Percentiles rank a stretch among this genome's conserved stretches.
These are phyloP conservation scores for Aphelenchoides fujianensis DNA, from an alignment of 1,140 invertebrate species.

Conservation along the genomic window DNA sequence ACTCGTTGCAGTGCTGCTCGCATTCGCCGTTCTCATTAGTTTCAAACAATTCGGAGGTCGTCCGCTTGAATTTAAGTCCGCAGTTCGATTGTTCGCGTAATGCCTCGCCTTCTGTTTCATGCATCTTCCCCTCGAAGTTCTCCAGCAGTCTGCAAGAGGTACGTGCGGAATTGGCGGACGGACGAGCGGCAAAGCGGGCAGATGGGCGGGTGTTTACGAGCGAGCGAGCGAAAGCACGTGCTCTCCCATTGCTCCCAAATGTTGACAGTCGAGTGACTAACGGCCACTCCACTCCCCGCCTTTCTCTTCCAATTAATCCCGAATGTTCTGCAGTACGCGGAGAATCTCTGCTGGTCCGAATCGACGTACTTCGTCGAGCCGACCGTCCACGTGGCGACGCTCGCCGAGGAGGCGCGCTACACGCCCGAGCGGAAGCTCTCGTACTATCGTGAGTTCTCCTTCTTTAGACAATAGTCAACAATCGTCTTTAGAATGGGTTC, in stretches of 20 bases:
- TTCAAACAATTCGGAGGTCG: constrained; percentile 57
- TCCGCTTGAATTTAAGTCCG: constrained; percentile 50
- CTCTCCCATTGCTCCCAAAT: too few relatives aligned
- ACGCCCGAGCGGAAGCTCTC: constrained; percentile 44
- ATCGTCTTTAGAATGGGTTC: constrained; percentile 63
- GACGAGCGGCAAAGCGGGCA: too few relatives aligned
- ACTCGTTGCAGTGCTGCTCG: too few relatives aligned
- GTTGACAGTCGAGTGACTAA: too few relatives aligned
- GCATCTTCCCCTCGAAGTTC: constrained; percentile 59
- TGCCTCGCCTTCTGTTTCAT: constrained; percentile 9
- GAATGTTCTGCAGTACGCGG: constrained; percentile 55
- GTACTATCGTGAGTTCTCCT: constrained; percentile 59
- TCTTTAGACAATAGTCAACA: constrained; percentile 23
- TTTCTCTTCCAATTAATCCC: constrained; percentile 2
- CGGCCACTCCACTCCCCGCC: too few relatives aligned
- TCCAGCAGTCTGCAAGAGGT: constrained; percentile 58
- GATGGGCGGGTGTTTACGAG: too few relatives aligned
- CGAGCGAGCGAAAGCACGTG: too few relatives aligned
- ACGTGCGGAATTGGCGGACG: too few relatives aligned
- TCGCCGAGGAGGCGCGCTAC: constrained; percentile 48
- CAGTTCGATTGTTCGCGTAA: not conserved
- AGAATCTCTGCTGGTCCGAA: constrained; percentile 61
- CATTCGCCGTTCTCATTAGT: constrained; percentile 57
- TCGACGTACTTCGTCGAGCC: constrained; percentile 59
- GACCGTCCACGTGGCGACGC: constrained; percentile 49